Conservation (phyloP, 1,140 invertebrate genomes). For the Psilanteris sp. region DNA sequence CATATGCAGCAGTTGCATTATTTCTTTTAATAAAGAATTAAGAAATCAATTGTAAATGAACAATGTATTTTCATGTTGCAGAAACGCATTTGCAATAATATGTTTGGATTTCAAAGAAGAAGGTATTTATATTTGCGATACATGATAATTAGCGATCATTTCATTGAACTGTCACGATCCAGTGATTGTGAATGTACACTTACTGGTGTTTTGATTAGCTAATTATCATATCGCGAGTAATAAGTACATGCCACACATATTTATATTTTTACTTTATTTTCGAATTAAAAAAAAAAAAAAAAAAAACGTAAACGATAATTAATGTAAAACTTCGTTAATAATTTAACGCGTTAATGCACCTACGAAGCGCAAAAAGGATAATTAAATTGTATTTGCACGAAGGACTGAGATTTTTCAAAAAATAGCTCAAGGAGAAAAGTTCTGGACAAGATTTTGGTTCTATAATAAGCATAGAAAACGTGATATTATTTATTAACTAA, state of each 20-base stretch:
- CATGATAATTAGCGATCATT: constrained; percentile 53
- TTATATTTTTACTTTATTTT: neutral
- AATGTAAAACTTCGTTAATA: neutral
- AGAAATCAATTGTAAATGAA: no score
- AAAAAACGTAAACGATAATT: constrained; percentile 1
- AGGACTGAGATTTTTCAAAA: no score
- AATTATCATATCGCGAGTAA: constrained; percentile 50
- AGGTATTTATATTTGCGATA: constrained; percentile 46
- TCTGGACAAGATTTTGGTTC: no score
- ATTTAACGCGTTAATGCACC: no score
- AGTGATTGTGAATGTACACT: constrained; percentile 38
- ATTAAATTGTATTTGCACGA: no score
- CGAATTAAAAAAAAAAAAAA: neutral
- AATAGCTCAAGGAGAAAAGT: no score
- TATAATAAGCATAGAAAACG: no score
- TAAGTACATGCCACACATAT: constrained; percentile 28
- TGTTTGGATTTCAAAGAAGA: constrained; percentile 26
- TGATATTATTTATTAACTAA: no score
- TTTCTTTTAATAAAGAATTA: no score
- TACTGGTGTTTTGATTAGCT: constrained; percentile 44
- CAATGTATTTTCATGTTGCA: constrained; percentile 15
- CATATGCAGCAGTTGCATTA: no score
- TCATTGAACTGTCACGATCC: constrained; percentile 58
- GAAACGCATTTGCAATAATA: constrained; percentile 24
- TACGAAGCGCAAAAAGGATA: no score